Evolutionary conservation across 1,140 invertebrate species (phyloP), one percentile per base, ranked within the genome.

Genomic region (Euborellia annulipes): DNA sequence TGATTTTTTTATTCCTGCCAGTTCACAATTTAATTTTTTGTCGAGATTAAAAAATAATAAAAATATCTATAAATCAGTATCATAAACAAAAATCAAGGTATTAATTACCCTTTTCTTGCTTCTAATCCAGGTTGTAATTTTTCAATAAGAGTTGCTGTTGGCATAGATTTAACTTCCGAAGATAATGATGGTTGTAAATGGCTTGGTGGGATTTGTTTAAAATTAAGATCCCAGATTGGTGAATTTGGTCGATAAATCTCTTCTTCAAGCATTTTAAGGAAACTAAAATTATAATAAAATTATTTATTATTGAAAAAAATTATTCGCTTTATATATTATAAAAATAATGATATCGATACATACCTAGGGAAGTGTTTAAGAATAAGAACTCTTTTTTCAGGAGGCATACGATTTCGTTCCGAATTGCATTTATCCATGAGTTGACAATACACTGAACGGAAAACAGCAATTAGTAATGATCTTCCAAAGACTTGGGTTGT

Each of bases 151-250:
- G 23, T 27, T 27, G 23, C 23, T 27, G 23, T 27, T 6, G 23
- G 23, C 4, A 27, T 27, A 6, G 23, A 4, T 27, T 27, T 27
- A 11, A 4, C 23, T 27, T 27, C 23, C 4, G 11, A 4, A 6
- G 23, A 6, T 27, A 27, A 11, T n/a, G 56, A 22, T 40, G 64
- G 58, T 22, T 74, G 71, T 7, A 82, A 59, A 58, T 82, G 81
- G 8, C 72, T 65, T 2, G 82, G 79, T 3, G 75, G 70, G 40
- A 70, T 69, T 52, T 79, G 79, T 54, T 83, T 84, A 54, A 87
- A 92, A 20, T 91, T 84, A 0, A 80, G 75, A 65, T 95, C 85
- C 89, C 90, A 96, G 46, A 95, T 93, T 0, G 88, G 88, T 0
- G 90, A 94, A 52, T 73, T 80, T 22, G 77, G 68, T 14, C 79